Evolutionary conservation across 2,797 vertebrate genomes (phyloP).

Genomic region (Gadopsis bispinosus): DNA sequence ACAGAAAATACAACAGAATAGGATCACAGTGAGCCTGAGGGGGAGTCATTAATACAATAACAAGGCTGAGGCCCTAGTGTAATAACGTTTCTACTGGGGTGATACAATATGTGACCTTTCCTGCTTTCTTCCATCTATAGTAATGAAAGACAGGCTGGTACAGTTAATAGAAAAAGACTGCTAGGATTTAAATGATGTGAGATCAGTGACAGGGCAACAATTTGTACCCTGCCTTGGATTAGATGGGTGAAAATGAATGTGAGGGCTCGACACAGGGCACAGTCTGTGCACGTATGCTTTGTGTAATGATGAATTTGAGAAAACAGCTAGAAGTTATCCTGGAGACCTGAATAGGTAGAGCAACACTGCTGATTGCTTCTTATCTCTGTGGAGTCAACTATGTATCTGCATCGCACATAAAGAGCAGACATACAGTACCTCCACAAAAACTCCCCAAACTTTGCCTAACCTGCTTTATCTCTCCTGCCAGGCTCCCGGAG

Average conservation of each 20-base stretch:
- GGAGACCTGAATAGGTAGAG: conserved; percentile 32
- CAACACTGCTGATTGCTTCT: conserved; percentile 26
- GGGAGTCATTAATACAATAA: conserved; percentile 31
- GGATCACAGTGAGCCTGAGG: conserved; percentile 14
- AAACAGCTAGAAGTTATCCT: conserved; percentile 23
- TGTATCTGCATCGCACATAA: conserved; percentile 20
- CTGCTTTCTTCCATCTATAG: conserved; percentile 33
- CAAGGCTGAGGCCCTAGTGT: conserved; percentile 32
- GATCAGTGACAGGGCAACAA: conserved; percentile 39
- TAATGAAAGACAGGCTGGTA: conserved; percentile 34
- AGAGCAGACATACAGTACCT: conserved; percentile 8
- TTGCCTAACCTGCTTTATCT: conserved; percentile 61
- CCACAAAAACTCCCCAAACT: conserved; percentile 45
- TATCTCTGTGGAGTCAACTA: conserved; percentile 26
- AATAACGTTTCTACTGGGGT: conserved; percentile 34
- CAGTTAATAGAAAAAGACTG: conserved; percentile 19
- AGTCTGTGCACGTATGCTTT: conserved; percentile 33
- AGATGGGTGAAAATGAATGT: conserved; percentile 42
- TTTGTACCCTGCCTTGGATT: conserved; percentile 41
- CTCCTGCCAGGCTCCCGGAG: conserved; percentile 40
- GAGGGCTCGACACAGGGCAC: conserved; percentile 41
- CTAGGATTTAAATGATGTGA: conserved; percentile 13
- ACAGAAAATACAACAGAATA: conserved; percentile 43
- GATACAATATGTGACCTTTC: conserved; percentile 55
- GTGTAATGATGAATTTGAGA: conserved; percentile 46